Conservation (phyloP, 2,888 invertebrate genomes). For the Ormyrus labotus region DNA sequence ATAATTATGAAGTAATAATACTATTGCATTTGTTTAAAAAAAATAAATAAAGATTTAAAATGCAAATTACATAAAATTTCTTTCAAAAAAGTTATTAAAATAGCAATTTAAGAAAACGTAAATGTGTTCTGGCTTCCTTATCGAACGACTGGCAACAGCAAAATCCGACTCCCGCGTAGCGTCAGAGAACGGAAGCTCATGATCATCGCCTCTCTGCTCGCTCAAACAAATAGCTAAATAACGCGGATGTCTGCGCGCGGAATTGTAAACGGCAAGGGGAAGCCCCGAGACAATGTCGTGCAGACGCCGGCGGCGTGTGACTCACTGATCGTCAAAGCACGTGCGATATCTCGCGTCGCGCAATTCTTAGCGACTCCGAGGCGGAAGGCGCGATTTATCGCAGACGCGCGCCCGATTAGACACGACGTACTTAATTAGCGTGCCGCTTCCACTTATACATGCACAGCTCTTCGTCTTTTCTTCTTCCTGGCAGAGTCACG, state of each 20-base stretch:
- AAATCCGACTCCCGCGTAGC: not conserved
- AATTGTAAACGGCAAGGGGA: conserved; percentile 46
- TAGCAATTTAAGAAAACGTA: no score
- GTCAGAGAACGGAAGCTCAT: conserved; percentile 57
- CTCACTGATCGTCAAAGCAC: not conserved
- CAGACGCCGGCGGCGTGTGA: conserved; percentile 13
- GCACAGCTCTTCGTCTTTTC: not conserved
- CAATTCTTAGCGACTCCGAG: not conserved
- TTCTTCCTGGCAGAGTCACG: not conserved
- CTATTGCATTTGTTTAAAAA: no score
- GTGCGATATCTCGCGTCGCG: conserved; percentile 9
- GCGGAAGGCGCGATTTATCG: conserved; percentile 40
- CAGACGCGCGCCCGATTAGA: conserved; percentile 19
- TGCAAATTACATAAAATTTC: not conserved
- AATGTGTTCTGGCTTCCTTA: not conserved
- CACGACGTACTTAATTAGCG: conserved; percentile 24
- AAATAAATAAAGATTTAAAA: no score
- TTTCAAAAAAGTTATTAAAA: no score
- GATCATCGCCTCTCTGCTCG: conserved; percentile 58
- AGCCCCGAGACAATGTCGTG: conserved; percentile 24
- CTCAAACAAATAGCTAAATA: conserved; percentile 39
- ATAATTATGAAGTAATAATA: no score
- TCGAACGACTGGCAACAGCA: conserved; percentile 15
- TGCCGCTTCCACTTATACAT: not conserved
- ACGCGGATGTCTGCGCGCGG: conserved; percentile 43